Evolutionary conservation across 2,113 vertebrate genomes (phyloP).

Genomic region (Megaleporinus macrocephalus): DNA sequence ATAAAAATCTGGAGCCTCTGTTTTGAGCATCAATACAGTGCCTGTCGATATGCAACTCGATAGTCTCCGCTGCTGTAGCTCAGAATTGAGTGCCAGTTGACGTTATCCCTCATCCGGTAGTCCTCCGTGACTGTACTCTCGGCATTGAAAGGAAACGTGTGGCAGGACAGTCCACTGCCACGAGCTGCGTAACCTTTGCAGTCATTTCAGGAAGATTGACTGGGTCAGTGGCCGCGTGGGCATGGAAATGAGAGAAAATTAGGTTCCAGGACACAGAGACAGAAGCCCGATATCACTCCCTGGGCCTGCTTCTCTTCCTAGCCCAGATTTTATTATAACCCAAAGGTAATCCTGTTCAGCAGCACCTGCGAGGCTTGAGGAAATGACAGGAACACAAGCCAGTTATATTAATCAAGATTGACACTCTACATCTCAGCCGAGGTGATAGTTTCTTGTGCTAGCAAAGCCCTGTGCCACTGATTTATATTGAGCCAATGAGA

Average conservation of each 20-base stretch:
- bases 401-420: slow-evolving; percentile 46
- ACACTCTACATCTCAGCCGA: slow-evolving; percentile 38
- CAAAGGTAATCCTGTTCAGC: slow-evolving; percentile 27
- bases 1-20: background rate
- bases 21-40: slow-evolving; percentile 10
- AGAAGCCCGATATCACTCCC: background rate
- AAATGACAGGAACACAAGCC: slow-evolving; percentile 8
- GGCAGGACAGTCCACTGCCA: background rate
- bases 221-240: slow-evolving; percentile 17
- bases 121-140: slow-evolving; percentile 10
- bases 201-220: slow-evolving; percentile 22
- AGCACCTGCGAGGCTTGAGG: slow-evolving; percentile 1
- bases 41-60: slow-evolving; percentile 16
- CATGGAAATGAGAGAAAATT: slow-evolving; percentile 41
- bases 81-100: slow-evolving; percentile 32
- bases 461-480: slow-evolving; percentile 30
- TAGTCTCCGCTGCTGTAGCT: slow-evolving; percentile 21
- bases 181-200: slow-evolving; percentile 36
- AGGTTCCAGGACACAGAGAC: slow-evolving; percentile 20
- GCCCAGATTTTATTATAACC: slow-evolving; percentile 36
- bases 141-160: slow-evolving; percentile 1
- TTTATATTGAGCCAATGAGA: slow-evolving; percentile 49
- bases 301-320: background rate
- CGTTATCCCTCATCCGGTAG: slow-evolving; percentile 21
- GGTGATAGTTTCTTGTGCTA: slow-evolving; percentile 40